phyloP scores from a whole-genome alignment of 1,140 invertebrate genomes.

The Panonychus citri region DNA sequence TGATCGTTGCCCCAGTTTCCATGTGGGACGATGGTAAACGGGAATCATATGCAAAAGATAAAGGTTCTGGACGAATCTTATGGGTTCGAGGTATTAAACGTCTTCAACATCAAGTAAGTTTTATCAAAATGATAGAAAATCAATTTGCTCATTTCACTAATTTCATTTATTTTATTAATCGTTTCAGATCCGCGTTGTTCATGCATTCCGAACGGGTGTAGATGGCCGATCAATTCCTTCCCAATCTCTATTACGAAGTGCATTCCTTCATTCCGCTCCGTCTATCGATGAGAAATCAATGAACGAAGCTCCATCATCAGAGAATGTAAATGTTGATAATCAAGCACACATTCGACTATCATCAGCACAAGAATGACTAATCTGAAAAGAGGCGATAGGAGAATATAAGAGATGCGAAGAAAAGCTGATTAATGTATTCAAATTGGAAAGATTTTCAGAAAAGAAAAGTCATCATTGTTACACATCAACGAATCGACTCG shows the following conservation, averaged over 20 bases:
- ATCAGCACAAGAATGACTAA: too few relatives aligned
- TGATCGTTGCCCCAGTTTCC: slow-evolving; percentile 45
- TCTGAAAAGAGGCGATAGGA: too few relatives aligned
- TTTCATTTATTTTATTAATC: slow-evolving; percentile 4
- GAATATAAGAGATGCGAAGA: too few relatives aligned
- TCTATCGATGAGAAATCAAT: not conserved
- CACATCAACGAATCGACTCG: too few relatives aligned
- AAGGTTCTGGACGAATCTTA: slow-evolving; percentile 86
- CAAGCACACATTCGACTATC: too few relatives aligned
- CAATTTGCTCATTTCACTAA: slow-evolving; percentile 7
- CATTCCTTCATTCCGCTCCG: not conserved
- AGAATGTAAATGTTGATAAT: too few relatives aligned
- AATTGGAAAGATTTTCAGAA: too few relatives aligned
- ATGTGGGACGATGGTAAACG: slow-evolving; percentile 66
- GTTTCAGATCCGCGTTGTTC: slow-evolving; percentile 9
- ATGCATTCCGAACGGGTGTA: not conserved
- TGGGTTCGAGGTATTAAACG: slow-evolving; percentile 95
- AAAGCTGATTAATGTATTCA: too few relatives aligned
- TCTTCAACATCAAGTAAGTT: slow-evolving; percentile 94
- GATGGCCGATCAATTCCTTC: not conserved
- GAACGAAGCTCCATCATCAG: not conserved
- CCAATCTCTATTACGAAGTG: not conserved
- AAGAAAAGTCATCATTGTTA: too few relatives aligned
- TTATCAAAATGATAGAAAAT: slow-evolving; percentile 7
- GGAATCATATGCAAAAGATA: slow-evolving; percentile 56